Conservation (phyloP, 1,140 invertebrate species). For the Semibalanus balanoides region DNA sequence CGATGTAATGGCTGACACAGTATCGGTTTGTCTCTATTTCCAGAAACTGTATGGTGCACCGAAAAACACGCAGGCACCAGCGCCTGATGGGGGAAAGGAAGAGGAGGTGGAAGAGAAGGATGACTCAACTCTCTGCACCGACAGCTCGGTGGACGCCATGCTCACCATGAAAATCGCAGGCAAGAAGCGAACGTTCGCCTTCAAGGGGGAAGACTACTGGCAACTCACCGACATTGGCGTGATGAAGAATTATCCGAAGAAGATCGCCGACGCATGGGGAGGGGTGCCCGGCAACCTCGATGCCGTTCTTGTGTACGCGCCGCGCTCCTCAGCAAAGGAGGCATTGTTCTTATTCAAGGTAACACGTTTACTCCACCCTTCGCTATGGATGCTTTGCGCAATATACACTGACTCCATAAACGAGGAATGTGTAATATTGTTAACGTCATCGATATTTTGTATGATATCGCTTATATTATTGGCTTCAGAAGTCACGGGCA, state of each 20-base stretch:
- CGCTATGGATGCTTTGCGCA: neutral
- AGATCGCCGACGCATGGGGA: constrained; percentile 28
- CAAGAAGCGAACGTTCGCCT: neutral
- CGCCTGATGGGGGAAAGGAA: too few relatives aligned
- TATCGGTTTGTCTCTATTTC: too few relatives aligned
- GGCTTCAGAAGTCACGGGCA: too few relatives aligned
- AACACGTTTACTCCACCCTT: neutral
- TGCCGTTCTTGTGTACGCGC: constrained; percentile 29
- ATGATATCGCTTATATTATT: too few relatives aligned
- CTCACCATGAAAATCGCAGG: neutral
- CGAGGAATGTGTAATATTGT: neutral
- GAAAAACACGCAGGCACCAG: too few relatives aligned
- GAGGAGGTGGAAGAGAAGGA: too few relatives aligned
- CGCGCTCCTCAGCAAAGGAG: constrained; percentile 19
- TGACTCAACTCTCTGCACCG: neutral
- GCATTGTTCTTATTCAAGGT: constrained; percentile 34
- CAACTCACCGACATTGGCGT: constrained; percentile 61
- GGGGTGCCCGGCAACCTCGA: constrained; percentile 31
- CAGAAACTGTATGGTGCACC: too few relatives aligned
- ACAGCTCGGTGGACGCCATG: neutral
- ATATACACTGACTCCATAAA: too few relatives aligned
- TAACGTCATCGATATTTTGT: neutral
- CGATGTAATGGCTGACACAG: too few relatives aligned
- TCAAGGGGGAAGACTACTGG: constrained; percentile 28
- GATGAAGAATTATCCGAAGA: constrained; percentile 60